phyloP scores from a whole-genome alignment of 2,113 vertebrate species.

The Vimba vimba region DNA sequence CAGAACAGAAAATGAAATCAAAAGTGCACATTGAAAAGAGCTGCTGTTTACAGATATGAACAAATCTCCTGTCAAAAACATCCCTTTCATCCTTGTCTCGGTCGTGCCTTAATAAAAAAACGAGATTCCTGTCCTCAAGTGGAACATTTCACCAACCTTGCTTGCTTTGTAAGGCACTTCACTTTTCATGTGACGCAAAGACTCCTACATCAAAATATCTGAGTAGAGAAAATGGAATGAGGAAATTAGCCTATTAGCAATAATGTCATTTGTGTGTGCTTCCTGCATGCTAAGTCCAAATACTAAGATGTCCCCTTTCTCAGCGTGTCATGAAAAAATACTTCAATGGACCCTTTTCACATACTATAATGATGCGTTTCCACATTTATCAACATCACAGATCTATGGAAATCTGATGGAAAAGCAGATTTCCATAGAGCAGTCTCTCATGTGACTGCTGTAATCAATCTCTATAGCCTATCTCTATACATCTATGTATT shows the following conservation, averaged over 20 bases:
- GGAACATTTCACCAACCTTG: background rate
- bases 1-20: slow-evolving; percentile 32
- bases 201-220: background rate
- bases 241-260: slow-evolving; percentile 31
- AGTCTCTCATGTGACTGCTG: too few relatives aligned
- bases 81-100: background rate
- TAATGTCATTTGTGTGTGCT: background rate
- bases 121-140: background rate
- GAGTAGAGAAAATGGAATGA: background rate
- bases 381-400: too few relatives aligned
- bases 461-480: too few relatives aligned
- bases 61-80: background rate
- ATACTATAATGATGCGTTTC: too few relatives aligned
- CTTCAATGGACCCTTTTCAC: too few relatives aligned
- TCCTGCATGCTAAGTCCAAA: background rate
- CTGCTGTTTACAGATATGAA: background rate
- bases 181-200: background rate
- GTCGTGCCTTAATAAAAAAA: background rate
- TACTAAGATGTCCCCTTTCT: background rate
- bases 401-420: too few relatives aligned
- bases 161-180: background rate
- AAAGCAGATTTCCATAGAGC: too few relatives aligned
- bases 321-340: background rate
- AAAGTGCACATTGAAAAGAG: background rate
- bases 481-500: too few relatives aligned